Evolutionary conservation across 2,113 vertebrate species (phyloP).

Genomic region (Opisthocomus hoazin): DNA sequence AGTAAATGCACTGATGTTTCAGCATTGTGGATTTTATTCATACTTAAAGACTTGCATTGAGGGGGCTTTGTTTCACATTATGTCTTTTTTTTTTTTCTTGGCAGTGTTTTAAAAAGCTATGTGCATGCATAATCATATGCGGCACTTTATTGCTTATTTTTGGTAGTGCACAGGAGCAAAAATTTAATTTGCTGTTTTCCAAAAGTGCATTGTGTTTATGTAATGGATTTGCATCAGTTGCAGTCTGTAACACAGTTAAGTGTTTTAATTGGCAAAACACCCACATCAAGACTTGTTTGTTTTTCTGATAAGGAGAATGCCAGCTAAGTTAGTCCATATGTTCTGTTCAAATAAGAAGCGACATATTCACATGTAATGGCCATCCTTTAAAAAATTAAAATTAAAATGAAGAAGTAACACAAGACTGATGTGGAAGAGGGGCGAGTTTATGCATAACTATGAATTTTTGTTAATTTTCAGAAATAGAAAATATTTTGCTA

Average conservation of each 20-base stretch:
- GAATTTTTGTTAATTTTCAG: not conserved
- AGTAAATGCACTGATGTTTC: constrained; percentile 29
- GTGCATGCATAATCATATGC: constrained; percentile 40
- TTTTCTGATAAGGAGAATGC: constrained; percentile 80
- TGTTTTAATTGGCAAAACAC: constrained; percentile 79
- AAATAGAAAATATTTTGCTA: not conserved
- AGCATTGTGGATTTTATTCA: constrained; percentile 56
- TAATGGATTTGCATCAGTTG: constrained; percentile 73
- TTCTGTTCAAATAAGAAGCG: constrained; percentile 58
- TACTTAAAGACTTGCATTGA: constrained; percentile 49
- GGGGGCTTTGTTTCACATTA: constrained; percentile 29
- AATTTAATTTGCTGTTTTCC: constrained; percentile 73
- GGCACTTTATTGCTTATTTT: constrained; percentile 55
- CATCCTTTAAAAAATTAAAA: constrained; percentile 60
- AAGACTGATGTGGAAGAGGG: not conserved
- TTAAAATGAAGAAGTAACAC: not conserved
- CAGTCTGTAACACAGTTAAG: constrained; percentile 72
- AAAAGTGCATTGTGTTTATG: constrained; percentile 69
- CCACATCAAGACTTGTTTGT: constrained; percentile 78
- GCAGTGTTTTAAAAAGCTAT: constrained; percentile 54
- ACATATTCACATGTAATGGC: constrained; percentile 59
- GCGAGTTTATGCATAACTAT: not conserved
- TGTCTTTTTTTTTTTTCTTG: not conserved
- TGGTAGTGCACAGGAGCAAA: constrained; percentile 55
- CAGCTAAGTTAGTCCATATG: constrained; percentile 76